Evolutionary conservation across 2,113 vertebrate species (phyloP).

Genomic region (Oryzias woworae): DNA sequence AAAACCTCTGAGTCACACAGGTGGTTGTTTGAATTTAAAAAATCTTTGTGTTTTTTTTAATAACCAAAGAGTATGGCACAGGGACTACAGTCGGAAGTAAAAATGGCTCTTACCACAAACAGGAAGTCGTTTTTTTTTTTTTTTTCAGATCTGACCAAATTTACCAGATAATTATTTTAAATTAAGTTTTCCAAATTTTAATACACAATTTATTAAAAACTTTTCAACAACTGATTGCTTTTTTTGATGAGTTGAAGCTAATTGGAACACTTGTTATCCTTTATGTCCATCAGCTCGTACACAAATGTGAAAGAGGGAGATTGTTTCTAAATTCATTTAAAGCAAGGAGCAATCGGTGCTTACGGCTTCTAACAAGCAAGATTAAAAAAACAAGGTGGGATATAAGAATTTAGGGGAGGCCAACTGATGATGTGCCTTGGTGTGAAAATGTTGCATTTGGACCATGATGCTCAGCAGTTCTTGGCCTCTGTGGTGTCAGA

Average conservation of each 20-base stretch:
- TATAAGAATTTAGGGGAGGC: not conserved
- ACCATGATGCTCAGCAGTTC: conserved; percentile 9
- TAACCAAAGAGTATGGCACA: conserved; percentile 26
- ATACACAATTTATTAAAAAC: not conserved
- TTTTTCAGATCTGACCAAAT: too few species aligned
- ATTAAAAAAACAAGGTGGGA: not conserved
- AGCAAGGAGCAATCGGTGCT: not conserved
- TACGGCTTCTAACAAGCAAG: not conserved
- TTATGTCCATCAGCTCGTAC: not conserved
- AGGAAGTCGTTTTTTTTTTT: too few species aligned
- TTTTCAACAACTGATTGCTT: not conserved
- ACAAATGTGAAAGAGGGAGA: not conserved
- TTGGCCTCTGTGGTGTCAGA: not conserved
- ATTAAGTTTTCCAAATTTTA: too few species aligned
- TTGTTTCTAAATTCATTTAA: not conserved
- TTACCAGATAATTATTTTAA: too few species aligned
- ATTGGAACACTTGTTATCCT: not conserved
- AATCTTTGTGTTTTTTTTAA: conserved; percentile 21
- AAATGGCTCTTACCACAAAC: too few species aligned
- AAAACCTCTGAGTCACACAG: conserved; percentile 1
- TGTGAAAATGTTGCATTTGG: conserved; percentile 8
- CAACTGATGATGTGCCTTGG: conserved; percentile 40
- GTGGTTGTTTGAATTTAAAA: conserved; percentile 8
- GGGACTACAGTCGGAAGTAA: too few species aligned
- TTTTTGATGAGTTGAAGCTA: not conserved